Percentiles rank a stretch among this genome's conserved stretches.
Conservation (phyloP, 2,888 invertebrate species). For the Latrodectus hesperus region DNA sequence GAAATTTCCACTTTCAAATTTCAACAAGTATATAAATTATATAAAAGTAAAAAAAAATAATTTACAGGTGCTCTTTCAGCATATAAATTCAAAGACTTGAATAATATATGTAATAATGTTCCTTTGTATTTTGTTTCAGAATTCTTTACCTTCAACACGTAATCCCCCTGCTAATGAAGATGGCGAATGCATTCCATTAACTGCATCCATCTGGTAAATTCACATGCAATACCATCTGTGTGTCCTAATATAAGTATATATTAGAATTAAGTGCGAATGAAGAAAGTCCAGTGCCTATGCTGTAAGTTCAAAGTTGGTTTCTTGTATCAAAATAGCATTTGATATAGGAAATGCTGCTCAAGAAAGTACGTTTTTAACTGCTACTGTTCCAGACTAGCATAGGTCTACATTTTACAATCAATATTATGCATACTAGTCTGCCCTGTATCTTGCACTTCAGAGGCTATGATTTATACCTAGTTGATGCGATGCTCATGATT, state of each 20-base stretch:
- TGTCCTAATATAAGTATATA: neutral
- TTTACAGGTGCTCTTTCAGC: no score
- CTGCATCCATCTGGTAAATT: slow-evolving; percentile 56
- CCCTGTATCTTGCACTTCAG: neutral
- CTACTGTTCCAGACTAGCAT: neutral
- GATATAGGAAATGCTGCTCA: slow-evolving; percentile 46
- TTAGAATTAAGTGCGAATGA: slow-evolving; percentile 11
- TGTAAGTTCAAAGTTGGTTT: neutral
- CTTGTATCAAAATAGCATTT: slow-evolving; percentile 19
- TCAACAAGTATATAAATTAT: no score
- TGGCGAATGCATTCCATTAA: slow-evolving; percentile 41
- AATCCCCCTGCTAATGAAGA: slow-evolving; percentile 36
- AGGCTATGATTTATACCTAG: neutral
- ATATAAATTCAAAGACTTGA: no score
- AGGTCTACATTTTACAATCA: neutral
- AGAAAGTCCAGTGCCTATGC: slow-evolving; percentile 57
- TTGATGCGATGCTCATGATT: neutral
- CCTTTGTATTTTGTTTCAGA: slow-evolving; percentile 21
- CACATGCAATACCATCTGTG: neutral
- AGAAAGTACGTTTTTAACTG: slow-evolving; percentile 11
- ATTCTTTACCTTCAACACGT: slow-evolving; percentile 48
- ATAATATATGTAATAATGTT: no score
- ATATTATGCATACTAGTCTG: neutral
- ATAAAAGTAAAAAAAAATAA: no score
- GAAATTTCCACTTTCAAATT: no score